phyloP scores from a whole-genome alignment of 2,113 vertebrate genomes.

The Dicrurus megarhynchus region DNA sequence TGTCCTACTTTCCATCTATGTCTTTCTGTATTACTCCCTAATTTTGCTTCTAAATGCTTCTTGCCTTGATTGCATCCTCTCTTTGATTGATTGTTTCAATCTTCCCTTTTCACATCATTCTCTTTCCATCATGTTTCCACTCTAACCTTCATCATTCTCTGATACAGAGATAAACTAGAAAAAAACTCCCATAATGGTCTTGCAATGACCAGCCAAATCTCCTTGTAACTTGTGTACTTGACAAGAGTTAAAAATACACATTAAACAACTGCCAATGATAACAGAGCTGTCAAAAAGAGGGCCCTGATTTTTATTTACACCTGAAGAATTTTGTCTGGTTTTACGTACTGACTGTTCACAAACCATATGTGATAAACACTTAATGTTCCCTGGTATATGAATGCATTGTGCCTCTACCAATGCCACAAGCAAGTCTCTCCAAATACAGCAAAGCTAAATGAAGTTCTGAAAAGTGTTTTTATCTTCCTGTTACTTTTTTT shows the following conservation, averaged over 20 bases:
- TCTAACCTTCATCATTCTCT: neutral
- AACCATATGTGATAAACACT: neutral
- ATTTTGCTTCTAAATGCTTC: neutral
- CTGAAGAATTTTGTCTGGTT: neutral
- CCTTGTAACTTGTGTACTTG: neutral
- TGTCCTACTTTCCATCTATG: neutral
- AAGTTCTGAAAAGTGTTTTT: neutral
- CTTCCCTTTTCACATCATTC: neutral
- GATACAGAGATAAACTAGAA: neutral
- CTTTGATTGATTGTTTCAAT: neutral
- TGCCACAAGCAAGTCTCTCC: neutral
- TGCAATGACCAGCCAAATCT: neutral
- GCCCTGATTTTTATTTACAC: slow-evolving; percentile 23
- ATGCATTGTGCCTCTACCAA: neutral
- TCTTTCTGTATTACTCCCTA: neutral
- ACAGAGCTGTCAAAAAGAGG: slow-evolving; percentile 6
- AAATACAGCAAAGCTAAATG: neutral
- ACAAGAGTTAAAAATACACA: neutral
- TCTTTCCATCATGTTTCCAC: neutral
- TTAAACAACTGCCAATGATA: slow-evolving; percentile 19
- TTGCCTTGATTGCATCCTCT: neutral
- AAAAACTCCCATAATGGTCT: neutral
- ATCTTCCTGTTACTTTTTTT: neutral
- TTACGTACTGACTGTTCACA: neutral
- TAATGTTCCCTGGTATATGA: neutral